These are phyloP conservation scores for Eupristina koningsbergeri DNA, from an alignment of 1,140 invertebrate genomes.

Conservation along the genomic window DNA sequence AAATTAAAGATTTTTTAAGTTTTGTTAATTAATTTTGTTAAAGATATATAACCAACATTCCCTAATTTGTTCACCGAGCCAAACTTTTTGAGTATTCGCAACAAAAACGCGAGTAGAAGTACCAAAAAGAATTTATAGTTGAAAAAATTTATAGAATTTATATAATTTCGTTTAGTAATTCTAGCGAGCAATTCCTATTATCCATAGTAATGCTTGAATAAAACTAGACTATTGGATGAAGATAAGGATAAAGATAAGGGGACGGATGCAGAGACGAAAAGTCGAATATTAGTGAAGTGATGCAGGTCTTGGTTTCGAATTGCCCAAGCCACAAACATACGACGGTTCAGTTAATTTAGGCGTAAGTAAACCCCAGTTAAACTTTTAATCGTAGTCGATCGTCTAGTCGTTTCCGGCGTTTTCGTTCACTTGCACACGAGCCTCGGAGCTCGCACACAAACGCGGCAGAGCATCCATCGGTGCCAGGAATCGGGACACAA, in stretches of 20 bases:
- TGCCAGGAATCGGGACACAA: background rate
- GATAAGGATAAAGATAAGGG: background rate
- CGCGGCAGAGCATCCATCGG: background rate
- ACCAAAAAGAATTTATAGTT: no score
- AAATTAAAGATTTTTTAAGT: background rate
- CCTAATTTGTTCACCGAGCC: no score
- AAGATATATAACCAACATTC: no score
- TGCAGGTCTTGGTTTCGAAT: conserved; percentile 38
- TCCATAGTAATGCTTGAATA: background rate
- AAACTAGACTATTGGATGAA: background rate
- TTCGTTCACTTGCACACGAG: background rate
- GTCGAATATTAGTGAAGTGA: conserved; percentile 35
- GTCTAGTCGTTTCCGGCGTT: conserved; percentile 34
- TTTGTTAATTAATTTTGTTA: background rate
- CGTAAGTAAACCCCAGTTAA: conserved; percentile 50
- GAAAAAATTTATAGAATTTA: no score
- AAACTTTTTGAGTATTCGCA: background rate
- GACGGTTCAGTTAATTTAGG: conserved; percentile 49
- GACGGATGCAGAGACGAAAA: background rate
- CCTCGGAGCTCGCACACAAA: background rate
- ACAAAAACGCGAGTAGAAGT: background rate
- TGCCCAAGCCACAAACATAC: conserved; percentile 45
- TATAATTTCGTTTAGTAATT: background rate
- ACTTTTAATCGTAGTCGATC: conserved; percentile 50
- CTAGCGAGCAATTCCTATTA: background rate